These are phyloP conservation scores for Piaya cayana DNA, from an alignment of 2,113 vertebrate genomes.

Conservation along the genomic window DNA sequence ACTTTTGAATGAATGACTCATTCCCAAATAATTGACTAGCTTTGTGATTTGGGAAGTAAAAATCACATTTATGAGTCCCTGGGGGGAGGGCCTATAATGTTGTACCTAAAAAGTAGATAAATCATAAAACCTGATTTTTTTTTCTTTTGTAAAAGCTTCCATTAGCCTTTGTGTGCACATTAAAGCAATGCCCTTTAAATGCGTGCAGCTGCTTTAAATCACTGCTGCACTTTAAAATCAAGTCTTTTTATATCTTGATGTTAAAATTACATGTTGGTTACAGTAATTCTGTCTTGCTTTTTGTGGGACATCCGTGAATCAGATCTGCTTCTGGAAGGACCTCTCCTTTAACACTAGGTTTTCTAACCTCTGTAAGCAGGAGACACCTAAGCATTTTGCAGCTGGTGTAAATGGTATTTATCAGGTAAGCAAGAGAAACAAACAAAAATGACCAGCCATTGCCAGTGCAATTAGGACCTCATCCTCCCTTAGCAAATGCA, in stretches of 20 bases:
- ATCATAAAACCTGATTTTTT: slow-evolving; percentile 75
- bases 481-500: slow-evolving; percentile 60
- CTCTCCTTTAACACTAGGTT: slow-evolving; percentile 19
- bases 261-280: slow-evolving; percentile 76
- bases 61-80: slow-evolving; percentile 81
- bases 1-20: slow-evolving; percentile 81
- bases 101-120: slow-evolving; percentile 81
- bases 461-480: slow-evolving; percentile 52
- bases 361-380: slow-evolving; percentile 54
- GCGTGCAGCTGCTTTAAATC: slow-evolving; percentile 70
- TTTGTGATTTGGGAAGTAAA: slow-evolving; percentile 83
- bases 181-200: slow-evolving; percentile 64
- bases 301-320: slow-evolving; percentile 50
- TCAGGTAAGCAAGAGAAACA: slow-evolving; percentile 36
- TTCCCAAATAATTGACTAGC: slow-evolving; percentile 79
- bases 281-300: slow-evolving; percentile 73
- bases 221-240: slow-evolving; percentile 60
- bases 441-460: slow-evolving; percentile 22
- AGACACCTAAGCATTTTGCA: slow-evolving; percentile 10
- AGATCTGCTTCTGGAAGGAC: slow-evolving; percentile 46
- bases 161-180: slow-evolving; percentile 70
- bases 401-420: slow-evolving; percentile 16
- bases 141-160: slow-evolving; percentile 78
- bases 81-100: slow-evolving; percentile 71
- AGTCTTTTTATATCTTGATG: slow-evolving; percentile 73